Conservation (phyloP, 2,113 vertebrate genomes). For the Bos indicus region DNA sequence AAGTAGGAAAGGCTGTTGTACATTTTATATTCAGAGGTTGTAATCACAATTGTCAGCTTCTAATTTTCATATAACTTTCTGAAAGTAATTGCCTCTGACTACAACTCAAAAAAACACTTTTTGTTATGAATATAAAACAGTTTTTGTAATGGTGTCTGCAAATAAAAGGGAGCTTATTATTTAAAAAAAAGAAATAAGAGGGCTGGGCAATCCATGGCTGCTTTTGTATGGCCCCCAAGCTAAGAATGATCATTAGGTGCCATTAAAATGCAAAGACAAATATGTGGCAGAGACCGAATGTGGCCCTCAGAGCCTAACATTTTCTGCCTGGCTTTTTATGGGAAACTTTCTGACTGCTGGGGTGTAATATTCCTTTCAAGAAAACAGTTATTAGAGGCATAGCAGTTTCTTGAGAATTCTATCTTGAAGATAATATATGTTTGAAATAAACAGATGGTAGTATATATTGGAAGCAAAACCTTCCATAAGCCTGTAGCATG, state of each 20-base stretch:
- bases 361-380: background rate
- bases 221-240: background rate
- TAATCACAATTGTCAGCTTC: background rate
- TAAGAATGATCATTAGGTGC: background rate
- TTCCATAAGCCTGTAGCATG: background rate
- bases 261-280: background rate
- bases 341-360: background rate
- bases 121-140: background rate
- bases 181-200: background rate
- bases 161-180: background rate
- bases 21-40: slow-evolving; percentile 9
- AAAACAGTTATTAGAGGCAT: background rate
- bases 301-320: background rate
- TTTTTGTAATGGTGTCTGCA: background rate
- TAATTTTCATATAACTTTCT: background rate
- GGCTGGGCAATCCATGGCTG: background rate
- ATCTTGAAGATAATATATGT: background rate
- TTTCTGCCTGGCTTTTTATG: background rate
- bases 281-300: background rate
- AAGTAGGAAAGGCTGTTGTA: background rate
- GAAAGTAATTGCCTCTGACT: background rate
- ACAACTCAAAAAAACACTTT: background rate
- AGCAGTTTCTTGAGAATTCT: background rate
- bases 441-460: slow-evolving; percentile 9
- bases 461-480: background rate